Evolutionary conservation across 2,888 invertebrate species (phyloP).

Genomic region (Spilarctia lutea): DNA sequence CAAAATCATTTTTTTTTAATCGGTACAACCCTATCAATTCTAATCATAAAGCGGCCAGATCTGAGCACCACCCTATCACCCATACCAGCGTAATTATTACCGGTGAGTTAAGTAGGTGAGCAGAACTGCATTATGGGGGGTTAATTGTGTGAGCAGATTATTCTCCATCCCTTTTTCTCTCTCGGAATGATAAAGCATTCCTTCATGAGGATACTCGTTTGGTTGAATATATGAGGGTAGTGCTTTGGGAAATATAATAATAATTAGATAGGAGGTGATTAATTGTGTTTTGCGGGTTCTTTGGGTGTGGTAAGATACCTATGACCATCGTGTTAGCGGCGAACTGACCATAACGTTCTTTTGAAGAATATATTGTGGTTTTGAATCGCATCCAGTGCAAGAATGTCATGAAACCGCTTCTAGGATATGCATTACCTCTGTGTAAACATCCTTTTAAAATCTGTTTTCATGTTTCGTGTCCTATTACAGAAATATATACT

Average conservation of each 20-base stretch:
- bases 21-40: not conserved
- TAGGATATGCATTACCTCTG: too few relatives aligned
- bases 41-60: conserved; percentile 2
- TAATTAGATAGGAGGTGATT: conserved; percentile 28
- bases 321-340: not conserved
- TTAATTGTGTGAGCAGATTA: conserved; percentile 19
- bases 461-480: too few relatives aligned
- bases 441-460: too few relatives aligned
- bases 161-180: not conserved
- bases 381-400: not conserved
- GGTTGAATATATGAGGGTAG: conserved; percentile 18
- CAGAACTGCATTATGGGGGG: conserved; percentile 17
- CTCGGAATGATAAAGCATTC: not conserved
- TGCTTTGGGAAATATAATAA: conserved; percentile 26
- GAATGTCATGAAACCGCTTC: too few relatives aligned
- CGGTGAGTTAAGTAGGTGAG: conserved; percentile 11
- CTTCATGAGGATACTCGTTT: conserved; percentile 15
- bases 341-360: not conserved
- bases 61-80: conserved; percentile 4
- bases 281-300: conserved; percentile 16
- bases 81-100: conserved; percentile 12
- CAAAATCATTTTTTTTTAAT: not conserved
- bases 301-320: not conserved
- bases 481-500: not conserved
- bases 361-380: not conserved